Base-by-base conservation (phyloP, 2,113 vertebrate species). In the Siniperca knerii region DNA sequence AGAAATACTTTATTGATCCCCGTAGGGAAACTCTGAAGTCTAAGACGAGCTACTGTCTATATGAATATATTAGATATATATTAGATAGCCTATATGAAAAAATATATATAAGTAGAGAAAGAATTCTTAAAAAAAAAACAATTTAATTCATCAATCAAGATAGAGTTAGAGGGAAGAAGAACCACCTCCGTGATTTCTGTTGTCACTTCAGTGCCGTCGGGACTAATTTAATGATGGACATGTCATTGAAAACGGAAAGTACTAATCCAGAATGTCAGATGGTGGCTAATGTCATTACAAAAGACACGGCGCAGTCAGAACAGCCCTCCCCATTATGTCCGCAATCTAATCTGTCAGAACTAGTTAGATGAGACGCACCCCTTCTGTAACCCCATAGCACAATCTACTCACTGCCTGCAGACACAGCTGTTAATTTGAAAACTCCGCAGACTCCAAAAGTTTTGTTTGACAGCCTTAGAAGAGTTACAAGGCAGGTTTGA, bases 211-310 rank as follows among this genome's bases (percentile, higher is more conserved):
- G 15, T 20, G 80, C 91, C 74, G 54, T 84, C 71, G 44, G 86
- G 80, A 80, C 87, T 82, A 79, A 90, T 94, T 93, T 92, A 94
- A 93, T 89, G 88, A 90, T 44, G 67, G 75, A 89, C 76, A 8
- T 92, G 92, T 92, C 91, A 81, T 66, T 81, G 77, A 90, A 91
- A 89, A 87, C 52, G n/a, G 57, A 85, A 91, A 85, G 86, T 79
- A 77, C 90, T 94, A 95, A 95, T 94, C 84, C 77, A 89, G 58
- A 42, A 81, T 94, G 94, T 95, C 94, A 94, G 78, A 91, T 61
- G 81, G 44, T 67, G 74, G 89, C 85, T 94, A 94, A 94, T 92
- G 91, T 90, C 90, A 85, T 93, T 93, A 93, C 68, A 75, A 86
- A 90, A 90, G 87, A 89, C 87, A 57, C 33, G 76, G n/a, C 79